phyloP scores from a whole-genome alignment of 2,888 invertebrate genomes.

The Eurytoma californica region DNA sequence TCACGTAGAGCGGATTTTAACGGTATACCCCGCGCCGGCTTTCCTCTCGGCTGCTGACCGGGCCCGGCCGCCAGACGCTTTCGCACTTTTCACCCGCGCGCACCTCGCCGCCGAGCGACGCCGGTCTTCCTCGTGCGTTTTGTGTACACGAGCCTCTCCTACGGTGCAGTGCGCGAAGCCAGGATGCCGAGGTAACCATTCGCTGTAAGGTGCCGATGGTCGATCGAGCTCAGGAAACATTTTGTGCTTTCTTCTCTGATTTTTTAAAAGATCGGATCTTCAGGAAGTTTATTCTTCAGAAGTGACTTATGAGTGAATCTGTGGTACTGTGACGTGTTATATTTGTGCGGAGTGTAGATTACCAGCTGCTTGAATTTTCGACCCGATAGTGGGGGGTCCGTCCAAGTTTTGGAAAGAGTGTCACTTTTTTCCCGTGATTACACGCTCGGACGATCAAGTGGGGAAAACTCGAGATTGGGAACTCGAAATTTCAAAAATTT shows the following conservation, averaged over 20 bases:
- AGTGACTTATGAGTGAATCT: not conserved
- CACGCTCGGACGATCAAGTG: not conserved
- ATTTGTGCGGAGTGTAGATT: not conserved
- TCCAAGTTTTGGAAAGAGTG: too few relatives aligned
- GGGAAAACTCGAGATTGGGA: not conserved
- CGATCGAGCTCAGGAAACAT: not conserved
- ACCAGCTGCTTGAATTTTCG: too few relatives aligned
- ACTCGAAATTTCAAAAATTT: not conserved
- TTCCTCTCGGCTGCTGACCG: constrained; percentile 22
- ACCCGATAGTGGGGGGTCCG: too few relatives aligned
- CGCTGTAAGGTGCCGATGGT: not conserved
- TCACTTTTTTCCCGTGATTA: too few relatives aligned
- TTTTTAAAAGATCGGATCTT: not conserved
- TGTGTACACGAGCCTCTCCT: not conserved
- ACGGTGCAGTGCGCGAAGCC: not conserved
- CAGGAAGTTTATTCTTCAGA: not conserved
- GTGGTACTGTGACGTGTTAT: not conserved
- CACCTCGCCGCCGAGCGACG: not conserved
- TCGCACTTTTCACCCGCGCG: constrained; percentile 44
- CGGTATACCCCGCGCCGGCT: constrained; percentile 37
- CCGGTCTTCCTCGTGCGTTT: not conserved
- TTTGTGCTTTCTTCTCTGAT: not conserved
- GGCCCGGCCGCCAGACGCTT: constrained; percentile 28
- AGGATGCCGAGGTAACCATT: not conserved
- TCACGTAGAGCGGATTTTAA: constrained; percentile 22